phyloP scores from a whole-genome alignment of 2,797 vertebrate species.

The Oreortyx pictus region DNA sequence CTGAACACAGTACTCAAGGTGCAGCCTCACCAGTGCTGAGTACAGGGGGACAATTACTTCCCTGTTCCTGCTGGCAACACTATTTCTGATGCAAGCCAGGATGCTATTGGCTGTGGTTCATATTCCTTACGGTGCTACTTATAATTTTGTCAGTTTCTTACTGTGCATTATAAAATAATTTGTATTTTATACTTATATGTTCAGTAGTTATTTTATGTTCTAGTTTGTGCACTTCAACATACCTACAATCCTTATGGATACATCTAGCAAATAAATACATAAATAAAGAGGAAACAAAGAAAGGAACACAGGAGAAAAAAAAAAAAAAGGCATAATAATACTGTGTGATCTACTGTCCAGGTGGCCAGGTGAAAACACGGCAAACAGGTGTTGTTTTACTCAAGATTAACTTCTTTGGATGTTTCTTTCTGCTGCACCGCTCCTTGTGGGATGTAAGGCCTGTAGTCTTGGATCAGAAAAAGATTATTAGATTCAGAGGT shows the following conservation, averaged over 20 bases:
- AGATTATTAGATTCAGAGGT: neutral
- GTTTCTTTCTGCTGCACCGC: neutral
- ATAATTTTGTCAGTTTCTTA: neutral
- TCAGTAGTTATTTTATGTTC: neutral
- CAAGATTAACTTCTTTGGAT: neutral
- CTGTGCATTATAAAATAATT: neutral
- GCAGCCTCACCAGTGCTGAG: no score
- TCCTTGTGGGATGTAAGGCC: neutral
- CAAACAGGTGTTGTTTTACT: neutral
- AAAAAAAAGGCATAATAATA: neutral
- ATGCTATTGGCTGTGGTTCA: neutral
- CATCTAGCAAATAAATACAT: neutral
- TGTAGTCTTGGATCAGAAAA: neutral
- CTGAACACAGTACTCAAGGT: no score
- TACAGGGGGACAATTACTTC: no score
- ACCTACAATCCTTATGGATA: neutral
- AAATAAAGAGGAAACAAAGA: no score
- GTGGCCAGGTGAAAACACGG: neutral
- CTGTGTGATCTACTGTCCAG: neutral
- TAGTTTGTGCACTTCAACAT: neutral
- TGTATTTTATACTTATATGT: neutral
- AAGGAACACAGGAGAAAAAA: no score
- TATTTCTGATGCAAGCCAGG: no score
- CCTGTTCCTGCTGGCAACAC: no score
- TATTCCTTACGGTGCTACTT: neutral